Evolutionary conservation across 2,113 vertebrate species (phyloP).

Genomic region (Saimiri boliviensis): DNA sequence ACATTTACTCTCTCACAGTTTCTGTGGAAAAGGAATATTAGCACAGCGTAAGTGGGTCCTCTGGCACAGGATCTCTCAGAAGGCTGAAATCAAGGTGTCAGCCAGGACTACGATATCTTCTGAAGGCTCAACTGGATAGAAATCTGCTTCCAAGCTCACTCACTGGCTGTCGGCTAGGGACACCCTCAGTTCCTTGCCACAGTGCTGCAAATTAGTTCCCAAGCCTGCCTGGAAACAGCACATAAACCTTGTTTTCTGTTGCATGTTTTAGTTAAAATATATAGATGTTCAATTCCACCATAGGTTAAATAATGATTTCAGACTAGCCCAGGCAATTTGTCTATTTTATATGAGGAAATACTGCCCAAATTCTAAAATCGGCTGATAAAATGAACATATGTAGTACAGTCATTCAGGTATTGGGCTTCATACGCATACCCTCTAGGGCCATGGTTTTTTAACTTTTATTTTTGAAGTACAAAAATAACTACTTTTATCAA

Average conservation of each 20-base stretch:
- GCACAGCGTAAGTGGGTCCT: neutral
- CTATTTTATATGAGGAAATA: neutral
- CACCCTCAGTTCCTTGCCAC: neutral
- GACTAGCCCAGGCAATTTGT: neutral
- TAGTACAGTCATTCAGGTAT: neutral
- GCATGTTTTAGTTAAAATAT: conserved; percentile 31
- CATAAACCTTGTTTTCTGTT: neutral
- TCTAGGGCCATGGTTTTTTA: neutral
- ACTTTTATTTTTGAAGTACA: neutral
- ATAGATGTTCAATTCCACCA: neutral
- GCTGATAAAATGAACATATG: neutral
- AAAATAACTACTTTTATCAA: neutral
- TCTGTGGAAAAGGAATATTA: neutral
- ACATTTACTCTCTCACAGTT: no score
- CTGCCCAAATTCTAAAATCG: neutral
- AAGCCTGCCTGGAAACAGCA: neutral
- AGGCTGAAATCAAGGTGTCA: neutral
- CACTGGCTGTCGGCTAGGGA: neutral
- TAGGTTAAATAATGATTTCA: neutral
- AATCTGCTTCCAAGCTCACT: neutral
- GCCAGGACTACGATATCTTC: neutral
- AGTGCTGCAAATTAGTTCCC: neutral
- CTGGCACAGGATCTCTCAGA: neutral
- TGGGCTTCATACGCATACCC: neutral
- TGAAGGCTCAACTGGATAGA: neutral